Evolutionary conservation across 2,113 vertebrate species (phyloP).

Genomic region (Sorex araneus): DNA sequence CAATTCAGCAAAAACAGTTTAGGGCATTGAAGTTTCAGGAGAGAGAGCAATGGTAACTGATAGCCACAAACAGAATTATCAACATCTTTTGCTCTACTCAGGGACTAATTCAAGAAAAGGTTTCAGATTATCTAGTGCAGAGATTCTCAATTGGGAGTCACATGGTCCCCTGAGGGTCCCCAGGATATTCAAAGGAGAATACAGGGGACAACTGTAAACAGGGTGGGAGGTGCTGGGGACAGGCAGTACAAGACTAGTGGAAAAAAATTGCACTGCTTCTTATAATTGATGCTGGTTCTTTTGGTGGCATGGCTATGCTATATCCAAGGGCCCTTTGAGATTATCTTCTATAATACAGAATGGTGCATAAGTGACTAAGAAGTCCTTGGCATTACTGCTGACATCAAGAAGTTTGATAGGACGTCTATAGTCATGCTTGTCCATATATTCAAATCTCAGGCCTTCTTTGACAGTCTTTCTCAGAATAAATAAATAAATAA

Average conservation of each 20-base stretch:
- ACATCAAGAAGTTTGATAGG: neutral
- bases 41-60: neutral
- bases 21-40: neutral
- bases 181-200: no score
- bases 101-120: neutral
- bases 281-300: neutral
- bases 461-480: neutral
- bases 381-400: neutral
- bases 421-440: neutral
- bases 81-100: conserved; percentile 34
- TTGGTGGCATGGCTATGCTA: neutral
- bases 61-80: neutral
- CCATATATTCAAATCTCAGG: neutral
- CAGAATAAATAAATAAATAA: no score
- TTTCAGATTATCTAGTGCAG: conserved; percentile 18
- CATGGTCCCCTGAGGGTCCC: no score
- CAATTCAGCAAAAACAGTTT: conserved; percentile 62
- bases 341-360: neutral
- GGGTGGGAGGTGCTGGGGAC: no score
- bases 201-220: no score
- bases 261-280: neutral
- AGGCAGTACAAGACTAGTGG: no score
- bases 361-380: neutral
- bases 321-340: neutral
- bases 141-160: neutral